Conservation (phyloP, 2,888 invertebrate genomes). For the Bellardia bayeri region DNA sequence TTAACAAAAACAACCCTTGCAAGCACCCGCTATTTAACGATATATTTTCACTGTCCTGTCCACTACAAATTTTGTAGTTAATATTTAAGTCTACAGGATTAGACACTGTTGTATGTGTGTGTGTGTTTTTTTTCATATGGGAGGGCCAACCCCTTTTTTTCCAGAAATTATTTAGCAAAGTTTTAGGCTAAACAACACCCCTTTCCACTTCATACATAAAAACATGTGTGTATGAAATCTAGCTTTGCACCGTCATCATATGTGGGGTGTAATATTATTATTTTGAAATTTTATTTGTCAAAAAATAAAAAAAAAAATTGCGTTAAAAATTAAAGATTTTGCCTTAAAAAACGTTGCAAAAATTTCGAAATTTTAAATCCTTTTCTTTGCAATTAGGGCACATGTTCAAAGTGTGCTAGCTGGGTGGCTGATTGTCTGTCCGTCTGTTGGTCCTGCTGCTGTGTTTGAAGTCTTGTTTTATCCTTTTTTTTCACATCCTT, state of each 20-base stretch:
- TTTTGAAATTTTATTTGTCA: neutral
- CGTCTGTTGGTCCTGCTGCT: neutral
- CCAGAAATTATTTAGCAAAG: constrained; percentile 39
- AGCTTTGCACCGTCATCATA: constrained; percentile 33
- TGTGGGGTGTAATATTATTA: constrained; percentile 21
- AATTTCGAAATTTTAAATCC: constrained; percentile 64
- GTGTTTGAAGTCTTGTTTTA: constrained; percentile 29
- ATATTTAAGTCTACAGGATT: neutral
- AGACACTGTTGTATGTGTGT: neutral
- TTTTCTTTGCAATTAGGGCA: constrained; percentile 62
- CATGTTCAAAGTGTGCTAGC: constrained; percentile 67
- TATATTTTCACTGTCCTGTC: constrained; percentile 47
- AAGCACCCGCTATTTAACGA: constrained; percentile 59
- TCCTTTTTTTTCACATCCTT: constrained; percentile 61
- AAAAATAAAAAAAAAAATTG: constrained; percentile 17
- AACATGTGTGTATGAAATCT: constrained; percentile 18
- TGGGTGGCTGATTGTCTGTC: neutral
- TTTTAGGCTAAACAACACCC: constrained; percentile 63
- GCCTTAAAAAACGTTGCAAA: constrained; percentile 59
- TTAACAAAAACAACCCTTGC: constrained; percentile 52
- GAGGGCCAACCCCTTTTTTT: constrained; percentile 62
- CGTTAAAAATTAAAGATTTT: constrained; percentile 59
- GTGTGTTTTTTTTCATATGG: neutral
- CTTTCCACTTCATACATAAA: constrained; percentile 52
- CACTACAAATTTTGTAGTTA: constrained; percentile 4